A percentile compares a stretch with the other conserved stretches of the same genome.
Conservation (phyloP, 2,797 vertebrate species). For the Hoplostethus mediterraneus region DNA sequence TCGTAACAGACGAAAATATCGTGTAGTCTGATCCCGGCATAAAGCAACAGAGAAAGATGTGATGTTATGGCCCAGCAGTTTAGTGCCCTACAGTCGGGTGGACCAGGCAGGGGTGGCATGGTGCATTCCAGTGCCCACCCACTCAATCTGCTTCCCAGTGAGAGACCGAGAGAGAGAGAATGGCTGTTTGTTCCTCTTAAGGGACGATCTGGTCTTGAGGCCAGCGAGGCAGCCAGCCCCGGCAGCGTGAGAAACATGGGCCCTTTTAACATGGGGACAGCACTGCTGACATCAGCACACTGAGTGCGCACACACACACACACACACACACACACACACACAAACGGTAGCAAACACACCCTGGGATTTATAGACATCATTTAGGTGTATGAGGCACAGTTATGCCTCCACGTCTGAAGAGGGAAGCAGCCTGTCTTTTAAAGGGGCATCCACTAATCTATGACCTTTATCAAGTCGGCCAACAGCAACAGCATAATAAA, state of each 20-base stretch:
- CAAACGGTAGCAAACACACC: conserved; percentile 3
- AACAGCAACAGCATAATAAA: background rate
- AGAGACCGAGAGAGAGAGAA: conserved; percentile 32
- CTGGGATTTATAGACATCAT: background rate
- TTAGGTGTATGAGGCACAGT: conserved; percentile 2
- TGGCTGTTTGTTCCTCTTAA: conserved; percentile 64
- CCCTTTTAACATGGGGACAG: conserved; percentile 63
- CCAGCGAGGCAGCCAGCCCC: conserved; percentile 38
- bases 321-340: too few species aligned
- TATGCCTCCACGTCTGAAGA: background rate
- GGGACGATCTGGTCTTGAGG: conserved; percentile 62
- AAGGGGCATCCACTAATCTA: background rate
- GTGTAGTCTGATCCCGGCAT: too few species aligned
- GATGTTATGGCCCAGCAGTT: conserved; percentile 39
- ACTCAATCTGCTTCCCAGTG: conserved; percentile 52
- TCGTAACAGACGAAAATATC: too few species aligned
- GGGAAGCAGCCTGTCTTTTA: background rate
- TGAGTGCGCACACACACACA: conserved; percentile 21
- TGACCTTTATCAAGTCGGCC: too few species aligned
- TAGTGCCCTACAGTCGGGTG: conserved; percentile 44
- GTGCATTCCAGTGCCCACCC: conserved; percentile 56
- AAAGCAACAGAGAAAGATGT: too few species aligned
- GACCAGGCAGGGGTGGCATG: conserved; percentile 41
- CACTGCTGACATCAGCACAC: conserved; percentile 63
- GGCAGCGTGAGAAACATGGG: conserved; percentile 68